phyloP scores from a whole-genome alignment of 2,797 vertebrate species.

The Philypnodon macrostomus region DNA sequence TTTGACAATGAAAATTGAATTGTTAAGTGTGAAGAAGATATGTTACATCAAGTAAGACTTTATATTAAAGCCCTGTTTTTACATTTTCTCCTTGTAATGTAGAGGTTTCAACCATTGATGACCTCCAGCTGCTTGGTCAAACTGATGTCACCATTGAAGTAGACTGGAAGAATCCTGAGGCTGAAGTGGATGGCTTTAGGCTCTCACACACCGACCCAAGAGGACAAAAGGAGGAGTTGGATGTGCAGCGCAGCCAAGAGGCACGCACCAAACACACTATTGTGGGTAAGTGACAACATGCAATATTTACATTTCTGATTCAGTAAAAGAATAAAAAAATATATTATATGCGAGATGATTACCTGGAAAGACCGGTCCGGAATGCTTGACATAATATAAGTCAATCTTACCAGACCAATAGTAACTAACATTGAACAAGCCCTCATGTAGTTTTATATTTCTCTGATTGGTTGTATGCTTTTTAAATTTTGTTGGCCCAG shows the following conservation, averaged over 20 bases:
- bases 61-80: background rate
- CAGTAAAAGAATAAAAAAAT: too few species aligned
- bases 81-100: slow-evolving; percentile 23
- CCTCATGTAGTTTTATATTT: too few species aligned
- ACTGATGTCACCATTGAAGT: slow-evolving; percentile 84
- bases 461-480: too few species aligned
- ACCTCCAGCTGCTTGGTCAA: slow-evolving; percentile 81
- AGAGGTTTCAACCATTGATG: slow-evolving; percentile 73
- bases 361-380: too few species aligned
- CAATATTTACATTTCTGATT: background rate
- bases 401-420: too few species aligned
- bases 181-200: slow-evolving; percentile 83
- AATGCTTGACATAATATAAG: too few species aligned
- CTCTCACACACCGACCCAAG: slow-evolving; percentile 75
- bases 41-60: background rate
- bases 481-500: too few species aligned
- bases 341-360: too few species aligned
- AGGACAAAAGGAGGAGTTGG: slow-evolving; percentile 72
- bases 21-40: too few species aligned
- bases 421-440: too few species aligned
- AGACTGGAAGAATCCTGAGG: slow-evolving; percentile 85
- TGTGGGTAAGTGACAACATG: slow-evolving; percentile 65
- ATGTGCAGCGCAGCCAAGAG: slow-evolving; percentile 78
- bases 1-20: too few species aligned
- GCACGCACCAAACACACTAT: slow-evolving; percentile 84